A percentile compares a stretch with the other conserved stretches of the same genome.
phyloP scores from a whole-genome alignment of 2,888 invertebrate genomes.

The Ypsolopha scabrella region DNA sequence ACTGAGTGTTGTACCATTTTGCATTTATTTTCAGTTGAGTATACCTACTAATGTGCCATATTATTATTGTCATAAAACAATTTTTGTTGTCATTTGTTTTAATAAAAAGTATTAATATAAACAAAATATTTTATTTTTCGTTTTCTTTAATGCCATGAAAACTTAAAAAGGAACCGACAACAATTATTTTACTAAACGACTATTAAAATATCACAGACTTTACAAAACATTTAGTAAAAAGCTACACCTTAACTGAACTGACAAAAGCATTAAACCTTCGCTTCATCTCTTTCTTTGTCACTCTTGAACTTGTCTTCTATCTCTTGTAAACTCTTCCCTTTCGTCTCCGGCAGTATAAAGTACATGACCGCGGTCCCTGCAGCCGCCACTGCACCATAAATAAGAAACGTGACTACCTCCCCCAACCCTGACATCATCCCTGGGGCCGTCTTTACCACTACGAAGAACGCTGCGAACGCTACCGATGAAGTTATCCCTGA shows the following conservation, averaged over 20 bases:
- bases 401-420: slow-evolving; percentile 71
- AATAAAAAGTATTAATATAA: not conserved
- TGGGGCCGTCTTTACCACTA: slow-evolving; percentile 76
- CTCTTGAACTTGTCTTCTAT: slow-evolving; percentile 72
- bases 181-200: no score
- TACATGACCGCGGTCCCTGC: slow-evolving; percentile 70
- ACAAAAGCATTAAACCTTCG: slow-evolving; percentile 19
- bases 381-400: slow-evolving; percentile 71
- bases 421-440: slow-evolving; percentile 69
- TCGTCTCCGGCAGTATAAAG: slow-evolving; percentile 76
- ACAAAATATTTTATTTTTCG: not conserved
- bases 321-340: slow-evolving; percentile 75
- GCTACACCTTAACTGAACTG: no score
- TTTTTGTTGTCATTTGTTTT: not conserved
- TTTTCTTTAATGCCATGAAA: slow-evolving; percentile 5
- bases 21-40: slow-evolving; percentile 8
- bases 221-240: no score
- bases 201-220: no score
- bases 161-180: not conserved
- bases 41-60: slow-evolving; percentile 23
- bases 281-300: slow-evolving; percentile 26
- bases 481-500: slow-evolving; percentile 76
- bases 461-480: slow-evolving; percentile 73
- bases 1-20: not conserved
- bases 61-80: slow-evolving; percentile 6